phyloP scores from a whole-genome alignment of 2,888 invertebrate species.

The Idaea aversata region DNA sequence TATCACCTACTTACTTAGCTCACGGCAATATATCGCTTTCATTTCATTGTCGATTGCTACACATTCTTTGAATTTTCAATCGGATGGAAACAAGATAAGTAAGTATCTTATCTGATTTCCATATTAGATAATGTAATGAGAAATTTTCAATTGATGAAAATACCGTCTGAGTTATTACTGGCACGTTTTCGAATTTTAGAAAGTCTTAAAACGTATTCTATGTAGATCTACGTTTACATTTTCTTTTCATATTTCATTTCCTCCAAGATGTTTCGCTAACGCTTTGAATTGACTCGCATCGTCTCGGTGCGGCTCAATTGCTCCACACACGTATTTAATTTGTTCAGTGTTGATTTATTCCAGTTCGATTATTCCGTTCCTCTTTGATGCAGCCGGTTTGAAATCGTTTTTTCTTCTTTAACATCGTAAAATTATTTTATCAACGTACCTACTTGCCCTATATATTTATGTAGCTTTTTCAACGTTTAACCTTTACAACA shows the following conservation, averaged over 20 bases:
- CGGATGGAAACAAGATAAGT: slow-evolving; percentile 20
- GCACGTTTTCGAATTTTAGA: background rate
- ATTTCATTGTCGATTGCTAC: slow-evolving; percentile 12
- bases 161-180: background rate
- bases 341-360: slow-evolving; percentile 66
- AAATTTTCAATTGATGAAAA: background rate
- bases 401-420: slow-evolving; percentile 41
- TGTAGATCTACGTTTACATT: slow-evolving; percentile 28
- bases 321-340: slow-evolving; percentile 65
- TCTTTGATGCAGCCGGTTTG: slow-evolving; percentile 51
- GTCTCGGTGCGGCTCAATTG: slow-evolving; percentile 44
- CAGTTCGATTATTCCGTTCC: slow-evolving; percentile 57
- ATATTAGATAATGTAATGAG: background rate
- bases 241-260: slow-evolving; percentile 49
- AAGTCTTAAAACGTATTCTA: slow-evolving; percentile 7
- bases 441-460: slow-evolving; percentile 6
- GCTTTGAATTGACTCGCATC: slow-evolving; percentile 48
- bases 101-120: slow-evolving; percentile 9
- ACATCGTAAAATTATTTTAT: slow-evolving; percentile 20
- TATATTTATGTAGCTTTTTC: background rate
- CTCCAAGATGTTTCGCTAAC: slow-evolving; percentile 47
- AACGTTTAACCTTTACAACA: background rate
- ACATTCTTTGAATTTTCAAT: slow-evolving; percentile 24
- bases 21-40: slow-evolving; percentile 27
- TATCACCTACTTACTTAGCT: slow-evolving; percentile 28